phyloP scores from a whole-genome alignment of 2,888 invertebrate species.

The Phania funesta region DNA sequence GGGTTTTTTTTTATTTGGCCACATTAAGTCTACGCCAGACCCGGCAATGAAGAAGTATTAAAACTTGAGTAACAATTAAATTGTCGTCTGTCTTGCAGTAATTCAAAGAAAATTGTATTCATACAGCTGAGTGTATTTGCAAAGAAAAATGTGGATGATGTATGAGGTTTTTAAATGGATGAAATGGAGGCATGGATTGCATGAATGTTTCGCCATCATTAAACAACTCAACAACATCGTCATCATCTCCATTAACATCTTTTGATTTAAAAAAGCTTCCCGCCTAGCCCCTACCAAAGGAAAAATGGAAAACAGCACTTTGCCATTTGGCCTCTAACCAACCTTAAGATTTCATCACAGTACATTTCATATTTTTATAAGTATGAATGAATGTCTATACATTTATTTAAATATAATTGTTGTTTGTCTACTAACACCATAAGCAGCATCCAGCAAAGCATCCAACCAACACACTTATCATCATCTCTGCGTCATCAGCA shows the following conservation, averaged over 20 bases:
- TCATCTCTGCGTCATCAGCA: constrained; percentile 22
- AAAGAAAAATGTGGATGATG: constrained; percentile 39
- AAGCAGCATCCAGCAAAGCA: constrained; percentile 4
- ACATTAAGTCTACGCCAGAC: constrained; percentile 52
- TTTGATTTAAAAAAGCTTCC: constrained; percentile 23
- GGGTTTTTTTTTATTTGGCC: constrained; percentile 40
- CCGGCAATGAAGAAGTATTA: constrained; percentile 35
- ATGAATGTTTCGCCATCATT: constrained; percentile 31
- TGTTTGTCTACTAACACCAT: constrained; percentile 25
- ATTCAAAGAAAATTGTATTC: constrained; percentile 24
- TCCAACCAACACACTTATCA: background rate
- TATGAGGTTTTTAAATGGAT: constrained; percentile 24
- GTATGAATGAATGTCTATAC: constrained; percentile 47
- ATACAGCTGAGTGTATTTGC: constrained; percentile 9
- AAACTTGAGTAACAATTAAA: constrained; percentile 64
- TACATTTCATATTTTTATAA: constrained; percentile 49
- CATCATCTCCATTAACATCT: constrained; percentile 61
- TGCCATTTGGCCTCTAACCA: constrained; percentile 65
- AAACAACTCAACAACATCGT: constrained; percentile 50
- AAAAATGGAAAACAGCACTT: constrained; percentile 45
- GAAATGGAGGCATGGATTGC: constrained; percentile 10
- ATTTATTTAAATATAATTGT: constrained; percentile 29
- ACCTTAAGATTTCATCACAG: constrained; percentile 65
- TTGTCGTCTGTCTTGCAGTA: constrained; percentile 47
- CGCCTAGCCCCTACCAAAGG: constrained; percentile 9